Conservation (phyloP, 2,797 vertebrate species). For the Falco columbarius region DNA sequence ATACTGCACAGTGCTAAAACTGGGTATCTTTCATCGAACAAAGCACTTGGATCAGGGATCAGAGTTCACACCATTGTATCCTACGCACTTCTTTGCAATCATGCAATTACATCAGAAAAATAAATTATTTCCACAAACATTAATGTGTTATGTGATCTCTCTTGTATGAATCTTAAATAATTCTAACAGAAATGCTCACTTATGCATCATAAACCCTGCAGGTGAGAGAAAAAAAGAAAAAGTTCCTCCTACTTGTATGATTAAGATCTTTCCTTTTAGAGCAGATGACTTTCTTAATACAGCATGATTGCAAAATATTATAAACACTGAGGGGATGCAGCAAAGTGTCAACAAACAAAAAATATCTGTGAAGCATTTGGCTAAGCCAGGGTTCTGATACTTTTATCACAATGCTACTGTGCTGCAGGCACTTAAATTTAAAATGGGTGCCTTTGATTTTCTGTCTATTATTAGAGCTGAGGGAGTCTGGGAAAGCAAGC, state of each 20-base stretch:
- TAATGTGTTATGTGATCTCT: neutral
- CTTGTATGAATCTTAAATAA: neutral
- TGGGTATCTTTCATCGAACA: neutral
- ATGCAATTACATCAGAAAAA: neutral
- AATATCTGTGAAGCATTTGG: neutral
- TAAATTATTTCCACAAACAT: neutral
- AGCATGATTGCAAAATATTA: neutral
- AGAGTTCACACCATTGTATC: neutral
- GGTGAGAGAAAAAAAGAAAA: neutral
- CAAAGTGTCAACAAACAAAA: accelerated
- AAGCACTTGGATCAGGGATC: neutral
- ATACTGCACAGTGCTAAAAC: neutral
- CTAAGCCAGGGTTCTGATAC: neutral
- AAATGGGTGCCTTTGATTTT: neutral
- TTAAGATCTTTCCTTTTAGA: neutral
- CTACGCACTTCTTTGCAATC: neutral
- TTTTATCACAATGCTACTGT: neutral
- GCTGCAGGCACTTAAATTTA: neutral
- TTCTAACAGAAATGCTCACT: neutral
- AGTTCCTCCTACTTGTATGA: neutral
- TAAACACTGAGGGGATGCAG: neutral
- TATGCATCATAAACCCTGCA: accelerated
- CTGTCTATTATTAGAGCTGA: neutral
- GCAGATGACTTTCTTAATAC: neutral
- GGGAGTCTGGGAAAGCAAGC: neutral